These are phyloP conservation scores for Eucera pruinosa DNA, from an alignment of 2,888 invertebrate genomes.

Conservation along the genomic window DNA sequence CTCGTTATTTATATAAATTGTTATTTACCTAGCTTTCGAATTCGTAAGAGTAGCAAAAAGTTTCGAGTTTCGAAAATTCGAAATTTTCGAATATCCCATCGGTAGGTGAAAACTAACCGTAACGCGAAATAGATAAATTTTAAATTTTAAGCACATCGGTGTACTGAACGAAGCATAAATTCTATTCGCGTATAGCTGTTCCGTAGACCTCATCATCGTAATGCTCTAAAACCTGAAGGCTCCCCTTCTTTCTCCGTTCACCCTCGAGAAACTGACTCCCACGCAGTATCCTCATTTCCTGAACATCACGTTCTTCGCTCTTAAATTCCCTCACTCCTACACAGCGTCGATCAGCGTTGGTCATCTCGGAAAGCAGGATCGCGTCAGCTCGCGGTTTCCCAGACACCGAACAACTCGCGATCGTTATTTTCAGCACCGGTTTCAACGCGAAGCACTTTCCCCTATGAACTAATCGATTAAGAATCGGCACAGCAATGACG, in stretches of 20 bases:
- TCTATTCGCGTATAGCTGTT: background rate
- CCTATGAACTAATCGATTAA: conserved; percentile 66
- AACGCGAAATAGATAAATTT: no score
- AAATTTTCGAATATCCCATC: no score
- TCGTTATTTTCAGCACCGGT: conserved; percentile 38
- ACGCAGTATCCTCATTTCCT: conserved; percentile 37
- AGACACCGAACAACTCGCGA: conserved; percentile 18
- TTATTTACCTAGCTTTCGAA: no score
- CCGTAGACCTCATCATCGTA: background rate
- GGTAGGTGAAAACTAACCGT: no score
- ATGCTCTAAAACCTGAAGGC: background rate
- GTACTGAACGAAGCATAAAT: background rate
- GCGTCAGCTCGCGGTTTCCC: conserved; percentile 23
- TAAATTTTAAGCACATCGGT: background rate
- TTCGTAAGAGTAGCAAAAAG: no score
- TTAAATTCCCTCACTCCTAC: conserved; percentile 18
- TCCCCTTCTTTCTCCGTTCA: conserved; percentile 2
- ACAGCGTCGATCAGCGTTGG: conserved; percentile 33
- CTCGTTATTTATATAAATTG: no score
- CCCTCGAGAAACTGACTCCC: conserved; percentile 12
- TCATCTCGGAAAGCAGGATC: conserved; percentile 35
- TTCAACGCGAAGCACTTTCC: conserved; percentile 61
- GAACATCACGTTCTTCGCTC: conserved; percentile 29
- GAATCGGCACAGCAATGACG: conserved; percentile 58
- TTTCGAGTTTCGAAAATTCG: no score